phyloP scores from a whole-genome alignment of 2,113 vertebrate species.

The Hiodon tergisus region DNA sequence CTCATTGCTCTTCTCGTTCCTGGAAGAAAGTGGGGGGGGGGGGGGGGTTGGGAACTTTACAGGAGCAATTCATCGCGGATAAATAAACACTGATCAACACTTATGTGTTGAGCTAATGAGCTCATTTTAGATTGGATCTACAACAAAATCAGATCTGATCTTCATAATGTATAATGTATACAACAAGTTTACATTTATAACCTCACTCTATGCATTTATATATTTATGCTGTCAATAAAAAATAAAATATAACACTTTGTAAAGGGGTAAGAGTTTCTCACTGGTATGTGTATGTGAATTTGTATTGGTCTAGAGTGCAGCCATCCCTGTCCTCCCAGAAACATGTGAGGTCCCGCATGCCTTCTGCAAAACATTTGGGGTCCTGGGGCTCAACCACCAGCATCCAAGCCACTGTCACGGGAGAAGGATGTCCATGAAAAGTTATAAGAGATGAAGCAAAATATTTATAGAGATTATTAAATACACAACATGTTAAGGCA shows the following conservation, averaged over 20 bases:
- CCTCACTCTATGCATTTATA: background rate
- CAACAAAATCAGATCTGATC: no score
- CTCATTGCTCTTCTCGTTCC: conserved; percentile 54
- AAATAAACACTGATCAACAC: no score
- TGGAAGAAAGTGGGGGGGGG: conserved; percentile 31
- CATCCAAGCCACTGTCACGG: conserved; percentile 56
- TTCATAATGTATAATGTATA: no score
- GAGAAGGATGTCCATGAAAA: background rate
- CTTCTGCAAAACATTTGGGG: conserved; percentile 70
- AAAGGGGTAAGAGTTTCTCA: conserved; percentile 46
- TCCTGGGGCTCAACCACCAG: conserved; percentile 51
- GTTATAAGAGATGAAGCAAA: background rate
- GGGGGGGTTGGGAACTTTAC: background rate
- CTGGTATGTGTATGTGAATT: conserved; percentile 68
- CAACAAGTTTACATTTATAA: background rate
- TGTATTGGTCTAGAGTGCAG: conserved; percentile 50
- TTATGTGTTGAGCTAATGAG: no score
- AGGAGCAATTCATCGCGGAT: background rate
- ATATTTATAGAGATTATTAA: background rate
- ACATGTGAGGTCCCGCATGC: conserved; percentile 64
- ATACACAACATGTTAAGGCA: background rate
- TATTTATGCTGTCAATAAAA: background rate
- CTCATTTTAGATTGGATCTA: no score
- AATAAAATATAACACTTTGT: background rate
- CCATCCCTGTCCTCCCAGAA: conserved; percentile 68